Base-by-base conservation (phyloP, 1,140 invertebrate genomes). In the Atta texana region DNA sequence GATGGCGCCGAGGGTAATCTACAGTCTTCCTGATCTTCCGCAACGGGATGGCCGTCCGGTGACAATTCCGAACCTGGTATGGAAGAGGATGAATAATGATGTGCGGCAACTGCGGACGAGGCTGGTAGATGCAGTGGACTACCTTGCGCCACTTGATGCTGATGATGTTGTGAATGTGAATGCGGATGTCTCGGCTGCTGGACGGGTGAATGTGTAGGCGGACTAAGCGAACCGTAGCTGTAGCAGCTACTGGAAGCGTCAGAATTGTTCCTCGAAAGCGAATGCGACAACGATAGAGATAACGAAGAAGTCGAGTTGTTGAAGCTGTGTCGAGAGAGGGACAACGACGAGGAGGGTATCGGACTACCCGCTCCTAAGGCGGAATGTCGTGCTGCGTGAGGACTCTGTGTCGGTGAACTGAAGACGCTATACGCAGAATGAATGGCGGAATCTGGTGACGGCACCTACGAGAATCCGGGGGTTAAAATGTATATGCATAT, bases 161-260 rank as follows among this genome's bases (percentile, higher is more conserved):
- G 90, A 12, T 91, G 90, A n/a, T 93, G 94, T n/a, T 94, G 94
- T 59, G 93, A 93, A 18, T 94, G 94, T 10, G 93, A 91, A 61
- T 95, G 92, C 31, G 90, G 82, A 86, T 93, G 94, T 28, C 95
- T 92, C 66, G 95, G 88, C 87, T 95, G 95, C 95, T 98, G 97
- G 49, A 98, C 97, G 14, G 98, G 98, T 49, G 98, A 98, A 92
- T 98, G 98, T 5, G 97, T 98, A 10, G 98, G 98, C 12, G 97
- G 97, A 91, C 97, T 97, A 84, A 97, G 89, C 21, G 94, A 97
- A 87, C 97, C 97, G 93, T 97, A 97, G 61, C 97, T 98, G 95
- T 98, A 98, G 91, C 97, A 98, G 86, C 96, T 97, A 92, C 98
- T 97, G 63, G 98, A 98, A 1, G 98, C 98, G 92, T 98, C 98